Base-by-base conservation (phyloP, 2,888 invertebrate genomes). In the Plagodis dolabraria region DNA sequence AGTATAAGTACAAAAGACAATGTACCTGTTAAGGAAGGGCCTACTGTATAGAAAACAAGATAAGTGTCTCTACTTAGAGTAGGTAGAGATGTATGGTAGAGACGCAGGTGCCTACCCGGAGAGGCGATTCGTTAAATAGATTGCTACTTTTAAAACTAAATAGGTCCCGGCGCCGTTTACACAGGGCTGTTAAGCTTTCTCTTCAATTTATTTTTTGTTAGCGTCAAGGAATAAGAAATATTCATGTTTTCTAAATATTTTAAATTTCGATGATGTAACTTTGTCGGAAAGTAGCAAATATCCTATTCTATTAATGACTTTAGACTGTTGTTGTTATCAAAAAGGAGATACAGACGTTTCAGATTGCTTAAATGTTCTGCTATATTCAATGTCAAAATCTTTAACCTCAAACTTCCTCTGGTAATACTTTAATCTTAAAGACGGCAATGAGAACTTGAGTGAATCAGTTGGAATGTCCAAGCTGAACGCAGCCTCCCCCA, bases 91-190 rank as follows among this genome's bases (percentile, higher is more conserved):
- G 40, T 40, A 12, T n/a, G 12, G 53, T 35, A 45, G 47, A 55
- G 63, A 6, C 61, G 61, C 65, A 65, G 65, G 68, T 68, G 68
- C 48, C 46, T 35, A 43, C 12, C 40, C 38, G 46, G 58, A 36
- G 54, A 49, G 45, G 60, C 63, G 49, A 57, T 64, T 60, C 56
- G 46, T 65, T 49, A 49, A 64, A 68, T 62, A 58, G 52, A 65
- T 64, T 52, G 65, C 64, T 60, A 65, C 57, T 64, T 65, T 68
- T 65, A 57, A 57, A 64, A 64, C 64, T 60, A 63, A 64, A 64
- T 60, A 64, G 64, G 55, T 52, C 53, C 57, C 48, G 47, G 48
- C 40, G 57, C 63, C 48, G 43, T 53, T 53, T 49, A 12, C 60
- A 60, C 56, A 43, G 53, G 11, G 49, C 48, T 34, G 47, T 47